Evolutionary conservation across 2,113 vertebrate genomes (phyloP).

Genomic region (Oryzias javanicus): DNA sequence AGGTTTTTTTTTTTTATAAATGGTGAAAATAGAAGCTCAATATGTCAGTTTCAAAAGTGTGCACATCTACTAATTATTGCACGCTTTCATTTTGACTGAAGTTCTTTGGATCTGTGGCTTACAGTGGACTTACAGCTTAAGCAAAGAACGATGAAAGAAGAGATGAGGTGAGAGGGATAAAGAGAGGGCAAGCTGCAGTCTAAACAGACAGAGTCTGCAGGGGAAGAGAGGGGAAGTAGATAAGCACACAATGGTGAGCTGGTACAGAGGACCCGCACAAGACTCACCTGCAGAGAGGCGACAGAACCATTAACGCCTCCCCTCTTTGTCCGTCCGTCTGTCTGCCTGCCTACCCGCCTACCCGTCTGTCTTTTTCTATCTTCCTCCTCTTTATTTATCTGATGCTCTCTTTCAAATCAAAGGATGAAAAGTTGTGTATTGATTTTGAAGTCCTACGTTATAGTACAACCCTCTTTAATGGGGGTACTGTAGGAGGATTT

Average conservation of each 20-base stretch:
- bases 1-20: too few species aligned
- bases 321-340: background rate
- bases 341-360: conserved; percentile 1
- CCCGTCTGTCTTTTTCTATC: conserved; percentile 20
- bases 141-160: conserved; percentile 32
- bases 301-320: conserved; percentile 35
- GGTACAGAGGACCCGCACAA: conserved; percentile 72
- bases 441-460: background rate
- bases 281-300: conserved; percentile 61
- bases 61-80: too few species aligned
- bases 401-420: conserved; percentile 7
- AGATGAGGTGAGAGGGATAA: conserved; percentile 39
- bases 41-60: too few species aligned
- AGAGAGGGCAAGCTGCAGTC: conserved; percentile 56
- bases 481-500: too few species aligned
- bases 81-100: background rate
- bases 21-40: too few species aligned
- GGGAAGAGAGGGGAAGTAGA: conserved; percentile 73
- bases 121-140: conserved; percentile 24
- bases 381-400: background rate
- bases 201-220: conserved; percentile 71
- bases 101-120: conserved; percentile 3
- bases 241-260: conserved; percentile 72
- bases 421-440: background rate
- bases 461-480: background rate